Percentiles rank a stretch among this genome's conserved stretches.
Conservation (phyloP, 1,140 invertebrate species). For the Metaphire vulgaris region DNA sequence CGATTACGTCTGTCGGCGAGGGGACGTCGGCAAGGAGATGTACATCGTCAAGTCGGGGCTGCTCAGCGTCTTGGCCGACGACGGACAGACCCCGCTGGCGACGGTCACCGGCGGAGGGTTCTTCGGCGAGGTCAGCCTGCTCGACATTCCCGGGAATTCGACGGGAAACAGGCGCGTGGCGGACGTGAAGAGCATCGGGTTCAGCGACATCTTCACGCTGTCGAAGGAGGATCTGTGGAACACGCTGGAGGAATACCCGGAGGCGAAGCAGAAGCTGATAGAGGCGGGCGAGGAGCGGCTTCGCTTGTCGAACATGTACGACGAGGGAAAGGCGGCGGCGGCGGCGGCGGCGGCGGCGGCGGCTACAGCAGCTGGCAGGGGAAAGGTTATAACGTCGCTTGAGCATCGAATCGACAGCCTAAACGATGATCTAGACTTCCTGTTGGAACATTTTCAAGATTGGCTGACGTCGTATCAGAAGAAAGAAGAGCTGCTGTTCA, state of each 20-base stretch:
- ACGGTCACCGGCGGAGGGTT: constrained; percentile 71
- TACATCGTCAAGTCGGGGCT: constrained; percentile 46
- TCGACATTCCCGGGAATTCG: constrained; percentile 30
- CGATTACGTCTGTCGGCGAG: constrained; percentile 34
- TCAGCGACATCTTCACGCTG: constrained; percentile 86
- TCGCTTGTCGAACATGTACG: constrained; percentile 81
- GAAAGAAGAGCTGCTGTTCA: too few species aligned
- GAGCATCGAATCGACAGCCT: too few species aligned
- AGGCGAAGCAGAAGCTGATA: constrained; percentile 77
- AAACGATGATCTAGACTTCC: too few species aligned
- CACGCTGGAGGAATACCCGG: constrained; percentile 80
- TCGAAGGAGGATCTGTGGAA: constrained; percentile 86
- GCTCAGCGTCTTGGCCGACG: constrained; percentile 41
- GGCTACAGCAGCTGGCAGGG: too few species aligned
- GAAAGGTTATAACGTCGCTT: too few species aligned
- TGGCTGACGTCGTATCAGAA: too few species aligned
- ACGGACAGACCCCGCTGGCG: constrained; percentile 40
- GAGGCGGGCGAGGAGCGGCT: constrained; percentile 81
- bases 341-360: too few species aligned
- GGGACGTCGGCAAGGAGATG: constrained; percentile 47
- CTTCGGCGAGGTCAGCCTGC: constrained; percentile 59
- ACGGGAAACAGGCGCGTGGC: constrained; percentile 68
- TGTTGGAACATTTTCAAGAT: too few species aligned
- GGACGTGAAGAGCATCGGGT: constrained; percentile 79
- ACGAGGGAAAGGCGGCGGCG: constrained; percentile 45